Evolutionary conservation across 2,113 vertebrate species (phyloP).

Genomic region (Petrocephalus zakoni): DNA sequence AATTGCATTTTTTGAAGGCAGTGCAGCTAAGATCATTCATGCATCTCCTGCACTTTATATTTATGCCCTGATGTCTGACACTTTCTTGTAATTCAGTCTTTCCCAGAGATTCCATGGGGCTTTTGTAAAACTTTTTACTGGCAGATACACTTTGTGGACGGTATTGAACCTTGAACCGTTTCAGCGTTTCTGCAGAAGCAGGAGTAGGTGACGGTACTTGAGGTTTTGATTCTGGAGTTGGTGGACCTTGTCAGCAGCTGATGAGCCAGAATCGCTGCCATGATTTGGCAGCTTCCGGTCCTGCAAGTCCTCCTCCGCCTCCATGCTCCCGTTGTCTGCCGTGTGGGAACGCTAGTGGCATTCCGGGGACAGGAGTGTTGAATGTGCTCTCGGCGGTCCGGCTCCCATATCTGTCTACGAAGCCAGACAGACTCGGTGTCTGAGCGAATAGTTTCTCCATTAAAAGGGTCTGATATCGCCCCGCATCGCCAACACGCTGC

Average conservation of each 20-base stretch:
- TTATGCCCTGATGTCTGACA: not conserved
- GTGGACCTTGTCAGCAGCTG: not conserved
- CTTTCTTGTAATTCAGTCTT: not conserved
- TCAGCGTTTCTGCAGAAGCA: not conserved
- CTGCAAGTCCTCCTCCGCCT: not conserved
- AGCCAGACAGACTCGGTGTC: not conserved
- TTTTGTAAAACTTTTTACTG: not conserved
- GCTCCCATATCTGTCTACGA: not conserved
- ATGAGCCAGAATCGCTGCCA: not conserved
- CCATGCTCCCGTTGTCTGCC: not conserved
- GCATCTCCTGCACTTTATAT: not conserved
- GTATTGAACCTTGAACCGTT: not conserved
- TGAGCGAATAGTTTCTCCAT: slow-evolving; percentile 3
- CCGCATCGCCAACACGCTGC: not conserved
- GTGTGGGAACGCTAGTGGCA: not conserved
- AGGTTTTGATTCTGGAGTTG: not conserved
- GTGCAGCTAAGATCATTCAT: not conserved
- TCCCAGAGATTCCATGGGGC: not conserved
- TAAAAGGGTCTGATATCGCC: not conserved
- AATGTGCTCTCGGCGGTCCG: slow-evolving; percentile 11
- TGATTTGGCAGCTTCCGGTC: not conserved
- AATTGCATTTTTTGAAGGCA: not conserved
- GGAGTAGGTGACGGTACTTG: not conserved
- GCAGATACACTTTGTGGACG: not conserved
- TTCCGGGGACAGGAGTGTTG: not conserved